A percentile compares a stretch with the other conserved stretches of the same genome.
These are phyloP conservation scores for Stichopus horrens DNA, from an alignment of 53 echinoderm and acorn worm species.

Conservation along the genomic window DNA sequence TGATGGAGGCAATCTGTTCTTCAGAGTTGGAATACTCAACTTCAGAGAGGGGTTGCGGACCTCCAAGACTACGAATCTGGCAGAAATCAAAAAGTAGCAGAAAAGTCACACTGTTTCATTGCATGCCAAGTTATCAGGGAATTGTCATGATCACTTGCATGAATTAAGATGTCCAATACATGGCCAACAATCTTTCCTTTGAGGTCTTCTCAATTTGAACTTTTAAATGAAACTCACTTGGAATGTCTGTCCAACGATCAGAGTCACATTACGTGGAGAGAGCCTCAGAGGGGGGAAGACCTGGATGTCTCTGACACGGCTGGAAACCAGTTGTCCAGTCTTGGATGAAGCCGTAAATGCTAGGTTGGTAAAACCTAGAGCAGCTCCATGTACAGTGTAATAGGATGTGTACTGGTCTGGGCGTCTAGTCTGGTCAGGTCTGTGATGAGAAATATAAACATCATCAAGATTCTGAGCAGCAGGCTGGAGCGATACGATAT, in stretches of 20 bases:
- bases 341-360: constrained; percentile 82
- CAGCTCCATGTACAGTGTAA: constrained; percentile 81
- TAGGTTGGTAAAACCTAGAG: constrained; percentile 77
- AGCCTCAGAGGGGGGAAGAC: constrained; percentile 89
- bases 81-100: not conserved
- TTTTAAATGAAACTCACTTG: constrained; percentile 56
- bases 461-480: not conserved
- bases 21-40: constrained; percentile 78
- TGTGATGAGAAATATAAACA: not conserved
- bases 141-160: not conserved
- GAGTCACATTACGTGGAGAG: constrained; percentile 73
- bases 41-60: constrained; percentile 87
- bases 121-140: not conserved
- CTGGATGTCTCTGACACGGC: constrained; percentile 65
- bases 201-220: not conserved
- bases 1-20: constrained; percentile 70
- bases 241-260: constrained; percentile 78
- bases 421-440: constrained; percentile 51
- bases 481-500: not conserved
- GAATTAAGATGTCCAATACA: not conserved
- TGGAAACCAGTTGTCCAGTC: constrained; percentile 74
- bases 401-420: constrained; percentile 71
- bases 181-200: not conserved
- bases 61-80: constrained; percentile 85
- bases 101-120: not conserved